A percentile compares a stretch with the other conserved stretches of the same genome.
Conservation (phyloP, 2,113 vertebrate species). For the Pelusios castaneus region DNA sequence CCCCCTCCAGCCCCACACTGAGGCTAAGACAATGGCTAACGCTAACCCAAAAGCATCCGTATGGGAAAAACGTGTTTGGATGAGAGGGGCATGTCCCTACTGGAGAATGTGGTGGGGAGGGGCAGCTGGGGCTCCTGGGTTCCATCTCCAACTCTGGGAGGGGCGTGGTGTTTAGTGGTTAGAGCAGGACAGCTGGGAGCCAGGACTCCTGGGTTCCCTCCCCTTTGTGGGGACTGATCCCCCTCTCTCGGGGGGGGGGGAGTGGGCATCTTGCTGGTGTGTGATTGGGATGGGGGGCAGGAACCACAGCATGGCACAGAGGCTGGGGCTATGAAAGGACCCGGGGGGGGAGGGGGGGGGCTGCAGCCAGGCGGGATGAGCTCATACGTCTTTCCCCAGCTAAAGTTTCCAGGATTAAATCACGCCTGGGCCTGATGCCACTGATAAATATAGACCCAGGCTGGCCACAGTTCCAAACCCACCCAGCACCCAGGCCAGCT, state of each 20-base stretch:
- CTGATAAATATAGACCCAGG: constrained; percentile 18
- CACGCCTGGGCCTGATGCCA: background rate
- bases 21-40: too few relatives aligned
- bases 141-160: background rate
- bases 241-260: background rate
- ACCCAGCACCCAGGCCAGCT: background rate
- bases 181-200: background rate
- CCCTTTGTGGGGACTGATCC: background rate
- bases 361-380: background rate
- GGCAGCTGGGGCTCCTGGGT: background rate
- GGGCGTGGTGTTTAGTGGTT: background rate
- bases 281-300: too few relatives aligned
- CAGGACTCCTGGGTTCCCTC: background rate
- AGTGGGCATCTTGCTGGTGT: too few relatives aligned
- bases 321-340: constrained; percentile 9
- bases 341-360: background rate
- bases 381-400: constrained; percentile 12
- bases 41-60: background rate
- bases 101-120: background rate
- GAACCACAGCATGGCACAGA: too few relatives aligned
- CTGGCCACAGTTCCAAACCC: background rate
- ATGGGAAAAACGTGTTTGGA: background rate
- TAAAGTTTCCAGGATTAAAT: constrained; percentile 12
- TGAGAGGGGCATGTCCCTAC: background rate
- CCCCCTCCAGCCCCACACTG: background rate